Evolutionary conservation across 2,113 vertebrate species (phyloP).

Genomic region (Tor tambroides): DNA sequence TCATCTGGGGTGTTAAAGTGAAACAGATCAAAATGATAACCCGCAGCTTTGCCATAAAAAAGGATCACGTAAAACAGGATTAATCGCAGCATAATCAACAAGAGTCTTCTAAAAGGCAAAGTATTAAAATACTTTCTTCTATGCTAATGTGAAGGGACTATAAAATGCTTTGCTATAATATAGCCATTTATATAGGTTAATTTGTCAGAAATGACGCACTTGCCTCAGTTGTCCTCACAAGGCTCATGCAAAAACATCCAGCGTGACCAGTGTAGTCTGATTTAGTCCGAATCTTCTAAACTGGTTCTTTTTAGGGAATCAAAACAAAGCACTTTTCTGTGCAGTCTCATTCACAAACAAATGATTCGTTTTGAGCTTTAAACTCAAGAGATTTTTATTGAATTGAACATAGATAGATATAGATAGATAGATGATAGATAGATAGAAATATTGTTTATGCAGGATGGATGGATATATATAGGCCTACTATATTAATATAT

Average conservation of each 20-base stretch:
- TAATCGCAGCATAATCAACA: neutral
- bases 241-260: neutral
- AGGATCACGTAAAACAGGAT: neutral
- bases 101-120: neutral
- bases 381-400: neutral
- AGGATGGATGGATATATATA: neutral
- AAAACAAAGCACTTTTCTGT: neutral
- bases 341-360: neutral
- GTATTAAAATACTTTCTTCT: neutral
- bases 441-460: neutral
- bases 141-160: neutral
- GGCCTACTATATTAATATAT: neutral
- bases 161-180: neutral
- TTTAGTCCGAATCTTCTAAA: neutral
- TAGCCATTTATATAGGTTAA: too few species aligned
- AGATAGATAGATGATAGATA: too few species aligned
- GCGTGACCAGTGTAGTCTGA: neutral
- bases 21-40: constrained; percentile 7
- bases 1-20: neutral
- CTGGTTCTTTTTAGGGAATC: neutral
- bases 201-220: neutral
- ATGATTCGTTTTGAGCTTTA: neutral
- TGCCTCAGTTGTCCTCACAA: neutral
- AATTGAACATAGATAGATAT: neutral
- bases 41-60: constrained; percentile 4